Evolutionary conservation across 2,888 invertebrate species (phyloP), one percentile per base, ranked within the genome.

Genomic region (Hedychridium roseum): DNA sequence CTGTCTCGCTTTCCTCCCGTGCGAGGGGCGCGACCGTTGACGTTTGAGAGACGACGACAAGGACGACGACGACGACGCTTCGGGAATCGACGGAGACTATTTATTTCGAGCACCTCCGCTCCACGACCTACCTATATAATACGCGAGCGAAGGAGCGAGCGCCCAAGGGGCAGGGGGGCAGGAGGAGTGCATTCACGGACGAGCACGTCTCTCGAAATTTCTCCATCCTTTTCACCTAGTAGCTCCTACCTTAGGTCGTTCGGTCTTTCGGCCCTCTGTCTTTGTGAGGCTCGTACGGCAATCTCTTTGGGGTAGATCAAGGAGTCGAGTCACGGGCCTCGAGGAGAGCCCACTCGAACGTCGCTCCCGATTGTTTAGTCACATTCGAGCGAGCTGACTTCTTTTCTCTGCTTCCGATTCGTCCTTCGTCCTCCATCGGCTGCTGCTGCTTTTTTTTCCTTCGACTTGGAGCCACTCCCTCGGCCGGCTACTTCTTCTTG

Each of bases 11-110:
- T n/a, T n/a, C n/a, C n/a, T 76, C 59, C 54, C 53, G n/a, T n/a
- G n/a, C n/a, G n/a, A n/a, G n/a, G n/a, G 59, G 57, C 59, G 58
- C 70, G 73, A 75, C 78, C 77, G 78, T 78, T 76, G 73, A 68
- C 67, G 64, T n/a, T n/a, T n/a, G n/a, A n/a, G n/a, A n/a, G n/a
- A n/a, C n/a, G n/a, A n/a, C n/a, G n/a, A n/a, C n/a, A n/a, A n/a
- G n/a, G n/a, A n/a, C n/a, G n/a, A n/a, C 57, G 44, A 45, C 20
- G 31, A 23, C 52, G 58, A 51, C 39, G 56, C 57, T 62, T 47
- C 58, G 48, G 42, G 53, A 37, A 46, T 62, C 54, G 50, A 12
- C 3, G 31, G 12, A 31, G 31, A 14, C 16, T 31, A 14, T 14
- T 50, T 62, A 59, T 62, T 62, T 62, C 54, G 59, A 51, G 32